Conservation (phyloP, 1,140 invertebrate species). For the Drosophila triauraria region DNA sequence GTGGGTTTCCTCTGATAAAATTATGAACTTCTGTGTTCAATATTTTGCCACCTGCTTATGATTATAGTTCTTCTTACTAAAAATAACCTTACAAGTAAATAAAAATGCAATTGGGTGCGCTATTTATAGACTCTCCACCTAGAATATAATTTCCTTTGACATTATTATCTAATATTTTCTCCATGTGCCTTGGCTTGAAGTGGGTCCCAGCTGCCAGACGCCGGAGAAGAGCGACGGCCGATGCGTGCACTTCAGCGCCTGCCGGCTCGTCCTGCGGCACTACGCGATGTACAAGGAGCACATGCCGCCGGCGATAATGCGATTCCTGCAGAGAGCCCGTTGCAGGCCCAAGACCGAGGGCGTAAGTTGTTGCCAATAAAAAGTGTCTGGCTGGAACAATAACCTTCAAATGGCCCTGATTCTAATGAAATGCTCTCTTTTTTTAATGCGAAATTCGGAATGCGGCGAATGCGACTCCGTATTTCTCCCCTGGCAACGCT, state of each 20-base stretch:
- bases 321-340: conserved; percentile 70
- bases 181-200: conserved; percentile 5
- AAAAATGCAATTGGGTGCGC: no score
- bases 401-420: conserved; percentile 59
- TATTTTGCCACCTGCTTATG: neutral
- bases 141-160: neutral
- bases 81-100: neutral
- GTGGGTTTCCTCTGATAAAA: neutral
- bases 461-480: conserved; percentile 11
- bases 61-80: no score
- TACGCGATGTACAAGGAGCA: conserved; percentile 78
- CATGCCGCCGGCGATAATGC: conserved; percentile 73
- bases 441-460: conserved; percentile 19
- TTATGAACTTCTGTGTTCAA: neutral
- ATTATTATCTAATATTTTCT: neutral
- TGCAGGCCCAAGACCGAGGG: conserved; percentile 71
- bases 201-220: conserved; percentile 71
- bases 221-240: conserved; percentile 64
- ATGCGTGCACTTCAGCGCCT: conserved; percentile 73
- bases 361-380: conserved; percentile 63
- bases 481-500: conserved; percentile 26
- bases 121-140: neutral
- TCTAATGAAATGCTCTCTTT: conserved; percentile 65
- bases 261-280: conserved; percentile 69
- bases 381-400: conserved; percentile 65